Percentiles rank a stretch among this genome's conserved stretches.
Evolutionary conservation across 2,888 invertebrate species (phyloP).

Genomic region (Melinaea marsaeus): DNA sequence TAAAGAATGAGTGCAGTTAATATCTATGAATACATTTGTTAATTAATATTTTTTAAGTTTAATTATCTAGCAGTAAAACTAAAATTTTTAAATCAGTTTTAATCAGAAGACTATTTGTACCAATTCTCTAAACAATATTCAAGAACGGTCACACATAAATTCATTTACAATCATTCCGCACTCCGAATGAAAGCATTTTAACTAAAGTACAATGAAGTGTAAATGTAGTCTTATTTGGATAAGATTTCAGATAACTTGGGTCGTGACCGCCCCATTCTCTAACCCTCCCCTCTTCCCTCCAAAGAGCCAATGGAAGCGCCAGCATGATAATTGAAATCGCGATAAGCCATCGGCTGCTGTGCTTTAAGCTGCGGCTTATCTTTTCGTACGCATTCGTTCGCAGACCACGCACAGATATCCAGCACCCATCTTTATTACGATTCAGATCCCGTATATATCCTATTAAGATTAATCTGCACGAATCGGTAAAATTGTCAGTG

Average conservation of each 20-base stretch:
- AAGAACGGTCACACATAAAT: constrained; percentile 2
- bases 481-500: background rate
- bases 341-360: constrained; percentile 73
- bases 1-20: constrained; percentile 46
- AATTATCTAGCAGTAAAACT: no score
- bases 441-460: constrained; percentile 49
- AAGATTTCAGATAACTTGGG: constrained; percentile 66
- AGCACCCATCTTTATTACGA: constrained; percentile 62
- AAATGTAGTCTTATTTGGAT: constrained; percentile 62
- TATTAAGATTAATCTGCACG: constrained; percentile 46
- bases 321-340: constrained; percentile 76
- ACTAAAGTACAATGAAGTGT: constrained; percentile 47
- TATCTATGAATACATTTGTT: background rate
- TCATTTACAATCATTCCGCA: constrained; percentile 4
- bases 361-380: constrained; percentile 71
- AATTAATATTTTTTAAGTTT: background rate
- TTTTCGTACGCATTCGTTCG: constrained; percentile 59
- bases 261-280: constrained; percentile 63
- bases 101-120: background rate
- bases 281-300: constrained; percentile 49
- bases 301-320: constrained; percentile 67
- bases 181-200: constrained; percentile 7
- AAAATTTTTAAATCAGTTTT: background rate
- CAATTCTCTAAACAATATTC: constrained; percentile 2
- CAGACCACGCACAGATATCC: constrained; percentile 60